Evolutionary conservation across 2,113 vertebrate genomes (phyloP).

Genomic region (Podarcis cretensis): DNA sequence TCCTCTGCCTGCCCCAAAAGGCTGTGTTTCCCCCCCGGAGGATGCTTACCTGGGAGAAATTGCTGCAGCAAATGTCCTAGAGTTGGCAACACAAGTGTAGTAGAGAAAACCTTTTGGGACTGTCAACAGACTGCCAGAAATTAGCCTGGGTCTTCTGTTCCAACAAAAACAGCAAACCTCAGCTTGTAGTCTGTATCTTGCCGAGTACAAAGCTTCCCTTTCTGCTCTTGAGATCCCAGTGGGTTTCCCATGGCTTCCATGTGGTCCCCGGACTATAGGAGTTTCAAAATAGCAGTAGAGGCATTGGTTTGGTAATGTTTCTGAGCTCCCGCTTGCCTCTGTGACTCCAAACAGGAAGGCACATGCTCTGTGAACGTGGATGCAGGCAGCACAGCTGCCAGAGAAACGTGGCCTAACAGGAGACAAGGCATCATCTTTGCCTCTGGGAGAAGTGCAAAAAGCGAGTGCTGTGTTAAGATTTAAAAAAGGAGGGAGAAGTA

Average conservation of each 20-base stretch:
- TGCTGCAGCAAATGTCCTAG: neutral
- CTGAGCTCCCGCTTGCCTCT: neutral
- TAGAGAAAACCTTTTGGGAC: neutral
- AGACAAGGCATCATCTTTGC: neutral
- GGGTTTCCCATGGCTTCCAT: neutral
- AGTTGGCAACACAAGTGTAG: neutral
- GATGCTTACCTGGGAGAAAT: slow-evolving; percentile 4
- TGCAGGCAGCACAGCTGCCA: neutral
- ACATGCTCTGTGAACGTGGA: neutral
- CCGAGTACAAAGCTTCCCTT: neutral
- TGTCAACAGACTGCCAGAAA: neutral
- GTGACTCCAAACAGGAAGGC: neutral
- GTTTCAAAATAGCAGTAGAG: neutral
- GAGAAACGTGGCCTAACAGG: neutral
- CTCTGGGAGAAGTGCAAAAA: neutral
- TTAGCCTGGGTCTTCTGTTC: neutral
- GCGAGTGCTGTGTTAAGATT: no score
- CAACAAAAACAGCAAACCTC: neutral
- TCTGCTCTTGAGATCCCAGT: neutral
- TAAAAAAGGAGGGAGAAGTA: neutral
- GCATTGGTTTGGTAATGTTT: slow-evolving; percentile 8
- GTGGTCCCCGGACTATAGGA: neutral
- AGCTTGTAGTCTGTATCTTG: neutral
- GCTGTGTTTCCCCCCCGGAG: neutral
- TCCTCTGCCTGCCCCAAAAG: no score